Conservation (phyloP, 1,140 invertebrate species). For the Protaetia brevitarsis region DNA sequence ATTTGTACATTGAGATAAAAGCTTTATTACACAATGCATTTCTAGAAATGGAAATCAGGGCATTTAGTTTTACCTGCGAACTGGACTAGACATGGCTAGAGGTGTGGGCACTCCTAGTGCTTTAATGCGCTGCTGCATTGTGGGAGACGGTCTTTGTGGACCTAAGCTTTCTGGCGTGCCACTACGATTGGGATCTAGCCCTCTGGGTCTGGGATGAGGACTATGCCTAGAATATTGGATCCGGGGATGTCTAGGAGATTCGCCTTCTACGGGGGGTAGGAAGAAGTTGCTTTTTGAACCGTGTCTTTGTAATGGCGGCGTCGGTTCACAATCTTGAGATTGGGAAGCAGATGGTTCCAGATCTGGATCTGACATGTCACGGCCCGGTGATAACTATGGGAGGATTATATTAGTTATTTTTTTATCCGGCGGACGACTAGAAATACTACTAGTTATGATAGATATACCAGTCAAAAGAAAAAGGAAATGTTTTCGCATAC, state of each 20-base stretch:
- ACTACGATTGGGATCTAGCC: constrained; percentile 65
- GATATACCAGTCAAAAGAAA: no score
- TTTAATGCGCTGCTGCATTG: constrained; percentile 86
- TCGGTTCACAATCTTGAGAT: constrained; percentile 90
- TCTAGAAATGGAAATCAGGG: no score
- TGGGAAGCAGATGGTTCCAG: constrained; percentile 84
- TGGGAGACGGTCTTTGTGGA: constrained; percentile 69
- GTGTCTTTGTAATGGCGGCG: constrained; percentile 82
- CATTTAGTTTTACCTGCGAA: constrained; percentile 63
- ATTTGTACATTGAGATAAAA: not conserved
- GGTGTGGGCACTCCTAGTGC: constrained; percentile 85
- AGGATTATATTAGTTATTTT: not conserved
- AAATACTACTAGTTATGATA: no score
- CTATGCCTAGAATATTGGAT: constrained; percentile 65
- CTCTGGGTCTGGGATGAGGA: constrained; percentile 69
- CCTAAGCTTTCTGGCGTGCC: constrained; percentile 58
- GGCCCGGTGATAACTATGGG: constrained; percentile 70
- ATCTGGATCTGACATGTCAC: constrained; percentile 72
- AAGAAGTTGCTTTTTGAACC: constrained; percentile 92
- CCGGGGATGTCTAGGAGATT: constrained; percentile 61
- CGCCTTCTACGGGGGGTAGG: constrained; percentile 63
- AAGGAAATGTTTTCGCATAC: no score
- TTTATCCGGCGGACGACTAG: no score
- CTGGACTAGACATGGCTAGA: constrained; percentile 78
- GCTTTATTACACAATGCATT: not conserved